These are phyloP conservation scores for Trissoscelio sp. DNA, from an alignment of 2,888 invertebrate species.

Conservation along the genomic window DNA sequence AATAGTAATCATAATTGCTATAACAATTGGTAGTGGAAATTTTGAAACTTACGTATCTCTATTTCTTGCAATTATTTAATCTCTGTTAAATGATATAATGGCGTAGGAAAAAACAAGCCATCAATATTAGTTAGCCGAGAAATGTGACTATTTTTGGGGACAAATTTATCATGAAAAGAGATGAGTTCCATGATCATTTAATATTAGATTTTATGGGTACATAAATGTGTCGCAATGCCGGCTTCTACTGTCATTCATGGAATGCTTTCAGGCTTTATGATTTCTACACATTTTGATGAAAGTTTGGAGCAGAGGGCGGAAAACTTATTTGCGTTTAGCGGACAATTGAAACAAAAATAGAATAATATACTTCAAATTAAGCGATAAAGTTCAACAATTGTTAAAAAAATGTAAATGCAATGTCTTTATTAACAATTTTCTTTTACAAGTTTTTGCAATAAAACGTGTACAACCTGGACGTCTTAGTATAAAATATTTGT, in stretches of 20 bases:
- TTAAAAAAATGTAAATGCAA: too few relatives aligned
- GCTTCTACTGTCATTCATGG: constrained; percentile 50
- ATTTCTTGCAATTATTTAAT: too few relatives aligned
- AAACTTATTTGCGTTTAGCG: constrained; percentile 17
- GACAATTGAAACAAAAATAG: background rate
- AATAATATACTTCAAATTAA: background rate
- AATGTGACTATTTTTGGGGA: constrained; percentile 20
- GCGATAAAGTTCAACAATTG: background rate
- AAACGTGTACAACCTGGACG: too few relatives aligned
- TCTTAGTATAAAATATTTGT: too few relatives aligned
- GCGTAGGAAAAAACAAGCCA: too few relatives aligned
- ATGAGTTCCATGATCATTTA: constrained; percentile 45
- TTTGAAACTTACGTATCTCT: too few relatives aligned
- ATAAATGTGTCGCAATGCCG: constrained; percentile 40
- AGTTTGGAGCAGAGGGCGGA: background rate
- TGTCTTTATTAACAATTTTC: too few relatives aligned
- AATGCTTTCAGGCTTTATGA: constrained; percentile 42
- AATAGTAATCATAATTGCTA: background rate
- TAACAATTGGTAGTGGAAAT: background rate
- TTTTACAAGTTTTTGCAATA: too few relatives aligned
- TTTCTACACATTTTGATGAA: constrained; percentile 37
- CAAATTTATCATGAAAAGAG: constrained; percentile 26
- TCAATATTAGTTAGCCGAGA: constrained; percentile 13
- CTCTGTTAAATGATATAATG: background rate
- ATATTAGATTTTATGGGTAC: constrained; percentile 48